Evolutionary conservation across 2,113 vertebrate genomes (phyloP).

Genomic region (Ageneiosus marmoratus): DNA sequence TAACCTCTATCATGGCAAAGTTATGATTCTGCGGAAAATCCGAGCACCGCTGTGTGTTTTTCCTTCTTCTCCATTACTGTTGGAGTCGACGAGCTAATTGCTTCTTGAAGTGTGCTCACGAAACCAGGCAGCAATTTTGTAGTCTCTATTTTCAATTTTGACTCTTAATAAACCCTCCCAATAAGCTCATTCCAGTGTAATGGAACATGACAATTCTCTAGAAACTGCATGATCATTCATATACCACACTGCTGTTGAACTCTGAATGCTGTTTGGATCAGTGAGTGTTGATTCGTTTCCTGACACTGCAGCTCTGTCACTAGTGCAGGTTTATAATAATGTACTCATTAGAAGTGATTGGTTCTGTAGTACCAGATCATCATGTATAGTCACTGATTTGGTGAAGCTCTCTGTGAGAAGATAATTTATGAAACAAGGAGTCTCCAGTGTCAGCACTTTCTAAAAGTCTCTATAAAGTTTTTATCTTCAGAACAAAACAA

Average conservation of each 20-base stretch:
- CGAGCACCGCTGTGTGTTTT: conserved; percentile 7
- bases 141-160: conserved; percentile 65
- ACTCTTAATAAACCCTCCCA: conserved; percentile 61
- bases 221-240: not conserved
- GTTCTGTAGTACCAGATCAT: not conserved
- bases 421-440: not conserved
- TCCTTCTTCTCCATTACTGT: conserved; percentile 64
- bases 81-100: conserved; percentile 67
- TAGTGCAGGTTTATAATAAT: not conserved
- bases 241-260: too few relatives aligned
- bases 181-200: conserved; percentile 61
- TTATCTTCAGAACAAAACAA: not conserved
- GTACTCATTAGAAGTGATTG: not conserved
- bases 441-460: not conserved
- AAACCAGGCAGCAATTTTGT: conserved; percentile 56
- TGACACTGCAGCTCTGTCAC: not conserved
- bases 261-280: not conserved
- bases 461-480: too few relatives aligned
- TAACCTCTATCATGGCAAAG: conserved; percentile 31
- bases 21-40: conserved; percentile 31
- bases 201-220: conserved; percentile 68
- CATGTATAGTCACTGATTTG: not conserved
- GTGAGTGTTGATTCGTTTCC: not conserved
- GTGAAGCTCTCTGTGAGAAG: not conserved
- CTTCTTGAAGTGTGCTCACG: conserved; percentile 60